These are phyloP conservation scores for Cettia cetti DNA, from an alignment of 2,113 vertebrate species.

Conservation along the genomic window DNA sequence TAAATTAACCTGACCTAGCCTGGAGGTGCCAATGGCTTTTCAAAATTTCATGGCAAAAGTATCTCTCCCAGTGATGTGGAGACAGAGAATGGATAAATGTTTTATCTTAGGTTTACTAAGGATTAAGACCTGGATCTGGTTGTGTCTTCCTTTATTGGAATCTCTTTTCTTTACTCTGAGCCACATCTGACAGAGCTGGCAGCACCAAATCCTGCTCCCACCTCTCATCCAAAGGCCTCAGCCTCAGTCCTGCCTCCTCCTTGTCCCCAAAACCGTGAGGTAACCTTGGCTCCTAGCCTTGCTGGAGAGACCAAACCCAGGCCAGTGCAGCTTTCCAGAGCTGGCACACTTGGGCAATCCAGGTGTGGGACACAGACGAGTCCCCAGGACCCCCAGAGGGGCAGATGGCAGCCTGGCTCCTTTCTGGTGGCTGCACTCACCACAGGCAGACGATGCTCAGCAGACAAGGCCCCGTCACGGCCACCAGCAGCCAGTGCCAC, in stretches of 20 bases:
- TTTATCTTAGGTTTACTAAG: not conserved
- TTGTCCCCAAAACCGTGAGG: not conserved
- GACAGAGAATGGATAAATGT: not conserved
- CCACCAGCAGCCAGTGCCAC: constrained; percentile 82
- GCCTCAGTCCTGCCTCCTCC: not conserved
- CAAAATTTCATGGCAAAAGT: not conserved
- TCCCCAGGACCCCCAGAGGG: not conserved
- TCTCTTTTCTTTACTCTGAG: not conserved
- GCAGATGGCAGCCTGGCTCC: not conserved
- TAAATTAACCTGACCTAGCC: not conserved
- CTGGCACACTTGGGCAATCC: not conserved
- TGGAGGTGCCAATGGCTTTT: not conserved
- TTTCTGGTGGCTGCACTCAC: constrained; percentile 56
- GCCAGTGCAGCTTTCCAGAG: not conserved
- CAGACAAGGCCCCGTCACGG: constrained; percentile 76
- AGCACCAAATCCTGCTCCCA: not conserved
- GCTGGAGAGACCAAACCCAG: not conserved
- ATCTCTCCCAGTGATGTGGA: not conserved
- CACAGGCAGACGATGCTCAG: constrained; percentile 76
- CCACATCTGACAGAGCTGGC: not conserved
- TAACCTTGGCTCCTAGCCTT: not conserved
- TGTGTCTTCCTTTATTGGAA: not conserved
- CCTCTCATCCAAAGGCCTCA: not conserved
- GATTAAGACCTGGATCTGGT: not conserved
- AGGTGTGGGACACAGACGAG: accelerated